These are phyloP conservation scores for Bos taurus DNA, from an alignment of 2,113 vertebrate genomes.

Conservation along the genomic window DNA sequence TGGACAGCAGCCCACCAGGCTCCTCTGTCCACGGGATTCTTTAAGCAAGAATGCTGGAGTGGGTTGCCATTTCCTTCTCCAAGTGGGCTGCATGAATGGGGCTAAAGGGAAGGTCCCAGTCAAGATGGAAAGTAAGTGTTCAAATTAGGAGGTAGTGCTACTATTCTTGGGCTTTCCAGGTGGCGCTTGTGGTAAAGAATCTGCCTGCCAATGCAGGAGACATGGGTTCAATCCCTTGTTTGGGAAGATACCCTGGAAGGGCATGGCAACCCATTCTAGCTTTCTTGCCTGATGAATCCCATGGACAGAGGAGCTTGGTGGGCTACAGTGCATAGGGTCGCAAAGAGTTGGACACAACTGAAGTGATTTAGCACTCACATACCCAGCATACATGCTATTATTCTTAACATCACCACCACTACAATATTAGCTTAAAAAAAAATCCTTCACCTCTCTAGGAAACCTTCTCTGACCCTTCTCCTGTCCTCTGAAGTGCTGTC, in stretches of 20 bases:
- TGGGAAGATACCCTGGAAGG: neutral
- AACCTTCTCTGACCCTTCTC: neutral
- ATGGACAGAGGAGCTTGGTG: neutral
- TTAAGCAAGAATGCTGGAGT: neutral
- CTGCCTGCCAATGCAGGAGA: neutral
- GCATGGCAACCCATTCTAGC: neutral
- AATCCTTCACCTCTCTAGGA: neutral
- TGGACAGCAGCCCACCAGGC: neutral
- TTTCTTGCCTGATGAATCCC: neutral
- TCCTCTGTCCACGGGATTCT: neutral
- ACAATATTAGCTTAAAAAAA: neutral
- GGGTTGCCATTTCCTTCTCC: neutral
- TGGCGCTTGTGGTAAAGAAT: neutral
- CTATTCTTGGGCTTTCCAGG: neutral
- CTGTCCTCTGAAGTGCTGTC: neutral
- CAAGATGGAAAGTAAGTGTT: neutral
- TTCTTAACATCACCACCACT: neutral
- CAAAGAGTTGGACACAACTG: neutral
- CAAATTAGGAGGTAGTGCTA: neutral
- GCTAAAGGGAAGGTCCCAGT: neutral
- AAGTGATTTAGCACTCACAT: neutral
- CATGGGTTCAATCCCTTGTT: neutral
- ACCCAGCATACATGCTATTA: neutral
- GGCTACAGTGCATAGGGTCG: neutral
- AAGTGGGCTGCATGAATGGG: neutral